Evolutionary conservation across 2,888 invertebrate species (phyloP), one percentile per base, ranked within the genome.

Genomic region (Eristalinus aeneus): DNA sequence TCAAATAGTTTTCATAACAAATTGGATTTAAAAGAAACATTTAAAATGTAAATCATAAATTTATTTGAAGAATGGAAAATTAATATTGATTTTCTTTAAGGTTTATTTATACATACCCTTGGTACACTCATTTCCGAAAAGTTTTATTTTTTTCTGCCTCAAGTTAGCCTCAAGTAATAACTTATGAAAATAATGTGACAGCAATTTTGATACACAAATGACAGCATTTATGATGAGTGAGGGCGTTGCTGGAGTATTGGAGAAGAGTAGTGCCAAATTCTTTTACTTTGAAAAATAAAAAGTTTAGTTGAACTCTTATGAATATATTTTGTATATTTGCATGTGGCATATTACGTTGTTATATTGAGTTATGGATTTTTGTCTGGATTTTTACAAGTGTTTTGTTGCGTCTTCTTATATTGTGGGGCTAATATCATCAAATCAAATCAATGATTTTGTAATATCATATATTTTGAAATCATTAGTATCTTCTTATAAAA

Each of bases 71-170:
- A 39, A 16, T 56, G 1, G 10, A 58, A 23, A 31, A 11, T 20
- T 9, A 23, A 72, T 36, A 69, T 74, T 71, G 3, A 12, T 22
- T 36, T 60, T 58, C 6, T 16, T 23, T n/a, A 11, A 6, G 68
- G 11, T 11, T 56, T 46, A 8, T 6, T 16, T 8, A 5, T 56
- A 89, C 91, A 90, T 77, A 92, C 92, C 90, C 91, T 91, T 56
- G 92, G 91, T 69, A 92, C 88, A 89, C 91, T 92, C 90, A 92
- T 89, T 85, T 87, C 80, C 85, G 74, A 87, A 2, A 27, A 27
- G 27, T 27, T 27, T 88, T 85, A 65, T 16, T 46, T 46, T 46
- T 16, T 16, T 16, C 2, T 16, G 16, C 16, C 16, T n/a, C 1
- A 16, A 46, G 46, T 46, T 16, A 4, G 16, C 46, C 6, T 16